A percentile compares a stretch with the other conserved stretches of the same genome.
Conservation (phyloP, 2,797 vertebrate species). For the Spinibarbus caldwelli region DNA sequence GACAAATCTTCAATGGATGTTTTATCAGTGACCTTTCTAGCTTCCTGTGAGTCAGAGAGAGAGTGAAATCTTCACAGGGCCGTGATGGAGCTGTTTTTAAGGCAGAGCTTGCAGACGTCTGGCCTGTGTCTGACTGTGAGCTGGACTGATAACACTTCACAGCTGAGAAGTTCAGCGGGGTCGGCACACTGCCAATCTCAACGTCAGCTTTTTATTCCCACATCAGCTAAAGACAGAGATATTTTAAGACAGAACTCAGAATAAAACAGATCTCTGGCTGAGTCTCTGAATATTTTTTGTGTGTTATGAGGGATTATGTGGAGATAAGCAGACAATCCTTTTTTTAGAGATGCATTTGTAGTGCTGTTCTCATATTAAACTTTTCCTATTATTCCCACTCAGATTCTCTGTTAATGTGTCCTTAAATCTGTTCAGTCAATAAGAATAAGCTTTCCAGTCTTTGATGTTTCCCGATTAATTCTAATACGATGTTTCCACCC, state of each 20-base stretch:
- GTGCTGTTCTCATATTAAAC: conserved; percentile 1
- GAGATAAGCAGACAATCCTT: conserved; percentile 14
- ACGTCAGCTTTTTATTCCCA: conserved; percentile 10
- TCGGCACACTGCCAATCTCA: background rate
- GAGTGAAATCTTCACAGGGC: conserved; percentile 31
- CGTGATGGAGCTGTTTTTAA: conserved; percentile 24
- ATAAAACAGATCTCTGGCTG: background rate
- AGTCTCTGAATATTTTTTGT: background rate
- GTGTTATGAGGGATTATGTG: background rate
- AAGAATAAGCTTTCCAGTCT: background rate
- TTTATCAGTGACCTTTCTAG: conserved; percentile 30
- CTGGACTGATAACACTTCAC: conserved; percentile 38
- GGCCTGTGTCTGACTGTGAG: conserved; percentile 31
- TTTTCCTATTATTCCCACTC: background rate
- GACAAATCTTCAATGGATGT: conserved; percentile 21
- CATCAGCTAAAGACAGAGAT: conserved; percentile 19
- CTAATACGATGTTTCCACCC: conserved; percentile 30
- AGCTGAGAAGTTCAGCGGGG: conserved; percentile 7
- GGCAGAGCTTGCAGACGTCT: conserved; percentile 11
- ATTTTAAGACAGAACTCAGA: conserved; percentile 9
- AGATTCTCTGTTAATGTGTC: background rate
- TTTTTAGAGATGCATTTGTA: background rate
- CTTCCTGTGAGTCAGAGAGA: conserved; percentile 7
- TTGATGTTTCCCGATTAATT: background rate
- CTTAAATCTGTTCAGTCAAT: background rate